Percentiles rank a stretch among this genome's conserved stretches.
These are phyloP conservation scores for Micromesistius poutassou DNA, from an alignment of 2,797 vertebrate genomes.

Conservation along the genomic window DNA sequence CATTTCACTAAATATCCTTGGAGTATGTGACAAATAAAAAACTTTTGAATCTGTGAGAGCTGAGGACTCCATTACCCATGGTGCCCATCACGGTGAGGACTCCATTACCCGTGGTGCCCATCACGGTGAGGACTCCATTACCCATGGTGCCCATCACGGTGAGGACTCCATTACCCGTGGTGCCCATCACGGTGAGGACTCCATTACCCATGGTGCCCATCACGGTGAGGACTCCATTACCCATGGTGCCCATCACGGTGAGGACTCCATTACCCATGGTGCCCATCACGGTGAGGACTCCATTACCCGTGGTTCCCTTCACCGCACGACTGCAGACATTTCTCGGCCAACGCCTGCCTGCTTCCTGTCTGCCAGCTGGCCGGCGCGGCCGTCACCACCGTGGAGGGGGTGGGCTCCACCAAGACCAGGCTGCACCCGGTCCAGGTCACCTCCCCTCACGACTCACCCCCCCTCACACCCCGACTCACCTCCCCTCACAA, in stretches of 20 bases:
- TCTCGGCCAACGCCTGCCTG: slow-evolving; percentile 75
- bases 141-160: too few species aligned
- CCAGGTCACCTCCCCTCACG: slow-evolving; percentile 53
- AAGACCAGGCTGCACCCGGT: slow-evolving; percentile 79
- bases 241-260: too few species aligned
- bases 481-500: slow-evolving; percentile 45
- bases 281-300: background rate
- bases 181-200: slow-evolving; percentile 46
- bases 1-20: too few species aligned
- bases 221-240: too few species aligned
- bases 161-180: background rate
- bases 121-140: too few species aligned
- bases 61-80: too few species aligned
- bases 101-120: too few species aligned
- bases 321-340: slow-evolving; percentile 66
- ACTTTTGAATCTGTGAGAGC: too few species aligned
- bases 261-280: too few species aligned
- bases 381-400: slow-evolving; percentile 78
- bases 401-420: slow-evolving; percentile 82
- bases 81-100: too few species aligned
- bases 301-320: slow-evolving; percentile 36
- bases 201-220: too few species aligned
- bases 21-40: too few species aligned
- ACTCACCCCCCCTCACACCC: slow-evolving; percentile 67
- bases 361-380: slow-evolving; percentile 80